Evolutionary conservation across 2,113 vertebrate species (phyloP).

Genomic region (Ceratotherium simum): DNA sequence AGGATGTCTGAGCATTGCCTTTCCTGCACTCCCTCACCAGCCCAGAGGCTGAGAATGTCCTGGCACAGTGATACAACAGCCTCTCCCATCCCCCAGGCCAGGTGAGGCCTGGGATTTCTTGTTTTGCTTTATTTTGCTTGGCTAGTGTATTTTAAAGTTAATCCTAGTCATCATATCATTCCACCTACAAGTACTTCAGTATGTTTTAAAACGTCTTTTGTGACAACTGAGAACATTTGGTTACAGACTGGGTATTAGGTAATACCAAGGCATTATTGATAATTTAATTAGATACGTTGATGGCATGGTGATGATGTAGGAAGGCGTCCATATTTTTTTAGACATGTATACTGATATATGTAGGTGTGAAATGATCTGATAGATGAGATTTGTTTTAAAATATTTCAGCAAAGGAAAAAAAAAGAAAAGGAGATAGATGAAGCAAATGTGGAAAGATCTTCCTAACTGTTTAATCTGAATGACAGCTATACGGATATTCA

Average conservation of each 20-base stretch:
- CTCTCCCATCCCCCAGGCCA: background rate
- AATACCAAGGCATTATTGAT: background rate
- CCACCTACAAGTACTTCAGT: background rate
- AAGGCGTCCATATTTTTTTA: background rate
- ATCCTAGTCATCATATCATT: background rate
- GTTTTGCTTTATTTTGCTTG: background rate
- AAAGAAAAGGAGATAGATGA: background rate
- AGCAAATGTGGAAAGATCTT: background rate
- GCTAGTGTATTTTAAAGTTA: background rate
- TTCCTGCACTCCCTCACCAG: background rate
- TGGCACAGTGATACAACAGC: background rate
- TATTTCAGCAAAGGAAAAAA: constrained; percentile 16
- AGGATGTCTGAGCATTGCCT: background rate
- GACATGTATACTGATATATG: accelerated
- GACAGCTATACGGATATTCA: background rate
- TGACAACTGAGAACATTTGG: background rate
- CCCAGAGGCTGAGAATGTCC: background rate
- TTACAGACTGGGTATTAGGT: background rate
- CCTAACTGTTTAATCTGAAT: background rate
- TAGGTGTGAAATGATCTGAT: background rate
- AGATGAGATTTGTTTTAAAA: background rate
- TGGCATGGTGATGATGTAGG: accelerated
- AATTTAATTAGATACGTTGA: background rate
- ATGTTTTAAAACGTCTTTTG: constrained; percentile 12
- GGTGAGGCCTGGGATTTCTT: background rate